Evolutionary conservation across 2,888 invertebrate genomes (phyloP).

Genomic region (Drosophila falleni): DNA sequence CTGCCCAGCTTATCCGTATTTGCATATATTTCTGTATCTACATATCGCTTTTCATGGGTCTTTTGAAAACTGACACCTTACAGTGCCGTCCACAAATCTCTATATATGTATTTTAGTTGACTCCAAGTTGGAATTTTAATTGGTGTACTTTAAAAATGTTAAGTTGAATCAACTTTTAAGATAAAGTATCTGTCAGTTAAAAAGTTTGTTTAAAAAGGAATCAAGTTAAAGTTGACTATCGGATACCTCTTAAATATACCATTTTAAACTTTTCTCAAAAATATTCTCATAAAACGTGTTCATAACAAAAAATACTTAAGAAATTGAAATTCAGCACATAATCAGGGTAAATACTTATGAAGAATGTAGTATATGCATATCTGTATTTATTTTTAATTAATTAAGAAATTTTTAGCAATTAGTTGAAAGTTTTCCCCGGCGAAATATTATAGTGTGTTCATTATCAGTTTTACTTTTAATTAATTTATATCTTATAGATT

Average conservation of each 20-base stretch:
- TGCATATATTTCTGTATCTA: slow-evolving; percentile 10
- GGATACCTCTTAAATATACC: background rate
- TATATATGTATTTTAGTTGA: slow-evolving; percentile 29
- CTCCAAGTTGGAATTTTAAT: slow-evolving; percentile 17
- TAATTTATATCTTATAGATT: no score
- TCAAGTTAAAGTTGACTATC: background rate
- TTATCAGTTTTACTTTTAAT: no score
- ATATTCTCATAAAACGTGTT: background rate
- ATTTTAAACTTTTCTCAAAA: no score
- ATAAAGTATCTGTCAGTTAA: background rate
- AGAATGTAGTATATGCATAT: no score
- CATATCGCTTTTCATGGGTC: slow-evolving; percentile 2
- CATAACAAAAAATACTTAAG: background rate
- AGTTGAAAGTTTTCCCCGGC: no score
- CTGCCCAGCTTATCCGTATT: slow-evolving; percentile 40
- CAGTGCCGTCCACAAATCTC: slow-evolving; percentile 20
- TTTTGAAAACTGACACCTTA: slow-evolving; percentile 34
- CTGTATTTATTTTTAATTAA: no score
- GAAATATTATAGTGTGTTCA: no score
- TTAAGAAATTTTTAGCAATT: no score
- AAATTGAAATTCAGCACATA: no score
- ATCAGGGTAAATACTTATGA: no score
- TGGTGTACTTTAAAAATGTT: slow-evolving; percentile 18
- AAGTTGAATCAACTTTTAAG: background rate
- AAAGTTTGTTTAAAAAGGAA: background rate